Evolutionary conservation across 2,888 invertebrate genomes (phyloP), one percentile per base, ranked within the genome.

Genomic region (Altica lythri): DNA sequence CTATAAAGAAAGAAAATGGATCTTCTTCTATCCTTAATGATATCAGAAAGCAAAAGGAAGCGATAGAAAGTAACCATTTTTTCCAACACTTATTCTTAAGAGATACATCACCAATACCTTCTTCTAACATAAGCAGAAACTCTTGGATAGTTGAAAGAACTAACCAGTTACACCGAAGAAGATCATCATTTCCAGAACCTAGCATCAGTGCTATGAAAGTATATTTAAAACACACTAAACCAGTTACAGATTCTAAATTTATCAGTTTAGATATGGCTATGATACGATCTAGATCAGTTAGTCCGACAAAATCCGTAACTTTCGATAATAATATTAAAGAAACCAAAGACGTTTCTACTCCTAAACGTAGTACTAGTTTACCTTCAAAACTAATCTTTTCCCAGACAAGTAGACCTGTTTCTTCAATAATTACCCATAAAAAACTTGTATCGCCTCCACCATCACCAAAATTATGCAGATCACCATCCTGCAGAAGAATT

Each of bases 211-310:
- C 81, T 2, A 69, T 86, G 58, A 85, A 83, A 68, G 79, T 84
- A 22, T 90, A 88, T 69, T 77, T 88, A 30, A 80, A 83, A 34
- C 81, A 86, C 64, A 84, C 86, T 59, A 84, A 83, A 67, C 87
- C 89, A 3, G 88, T 89, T 0, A 83, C 85, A 1, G 82, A 86
- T 61, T 89, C 89, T 1, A 84, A 86, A 65, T 89, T 90, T 72
- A 82, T 82, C 66, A 80, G 82, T 64, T 80, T 85, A 78, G 89
- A 89, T 65, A 79, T 66, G n/a, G 64, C 66, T 43, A 53, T 64
- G 71, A 68, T 75, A 70, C 53, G 84, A 78, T 69, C 83, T 77
- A 53, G 73, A 60, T 77, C 80, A 17, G 78, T 80, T 10, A 85
- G 83, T 65, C 83, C 86, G n/a, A n/a, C n/a, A 1, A 80, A 81